These are phyloP conservation scores for Hephaestus fuliginosus DNA, from an alignment of 2,797 vertebrate species.

Conservation along the genomic window DNA sequence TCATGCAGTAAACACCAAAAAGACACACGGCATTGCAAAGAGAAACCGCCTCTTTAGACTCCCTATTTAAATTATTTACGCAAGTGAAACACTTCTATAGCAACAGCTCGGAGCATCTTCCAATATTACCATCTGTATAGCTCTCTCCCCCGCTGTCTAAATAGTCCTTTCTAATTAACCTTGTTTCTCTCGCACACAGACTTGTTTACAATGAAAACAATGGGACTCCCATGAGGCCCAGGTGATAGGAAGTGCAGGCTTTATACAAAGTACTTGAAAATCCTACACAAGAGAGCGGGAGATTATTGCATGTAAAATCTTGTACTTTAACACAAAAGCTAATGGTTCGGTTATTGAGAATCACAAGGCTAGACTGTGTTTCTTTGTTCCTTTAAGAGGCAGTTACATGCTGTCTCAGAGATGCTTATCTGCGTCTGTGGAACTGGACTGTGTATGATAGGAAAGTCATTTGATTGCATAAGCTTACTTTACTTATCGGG, in stretches of 20 bases:
- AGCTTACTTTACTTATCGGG: constrained; percentile 2
- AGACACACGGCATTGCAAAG: constrained; percentile 13
- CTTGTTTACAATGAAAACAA: constrained; percentile 79
- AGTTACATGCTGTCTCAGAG: not conserved
- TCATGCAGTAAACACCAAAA: constrained; percentile 17
- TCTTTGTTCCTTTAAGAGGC: constrained; percentile 24
- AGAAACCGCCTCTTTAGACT: constrained; percentile 18
- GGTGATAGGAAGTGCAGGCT: constrained; percentile 56
- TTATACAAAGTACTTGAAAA: constrained; percentile 62
- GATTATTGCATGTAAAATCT: constrained; percentile 52
- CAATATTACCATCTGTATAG: constrained; percentile 72
- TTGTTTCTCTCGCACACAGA: constrained; percentile 67
- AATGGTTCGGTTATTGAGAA: constrained; percentile 34
- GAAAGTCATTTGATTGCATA: not conserved
- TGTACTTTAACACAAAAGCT: constrained; percentile 43
- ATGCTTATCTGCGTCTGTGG: constrained; percentile 25
- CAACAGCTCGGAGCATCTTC: constrained; percentile 65
- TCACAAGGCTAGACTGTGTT: constrained; percentile 17
- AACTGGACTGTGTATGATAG: not conserved
- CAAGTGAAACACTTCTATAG: constrained; percentile 64
- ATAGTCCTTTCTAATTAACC: constrained; percentile 79
- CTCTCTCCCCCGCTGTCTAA: constrained; percentile 69
- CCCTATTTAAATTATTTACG: constrained; percentile 67
- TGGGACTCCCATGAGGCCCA: constrained; percentile 64
- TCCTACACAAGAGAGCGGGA: constrained; percentile 49